These are phyloP conservation scores for Nymphicus hollandicus DNA, from an alignment of 2,113 vertebrate genomes.

Conservation along the genomic window DNA sequence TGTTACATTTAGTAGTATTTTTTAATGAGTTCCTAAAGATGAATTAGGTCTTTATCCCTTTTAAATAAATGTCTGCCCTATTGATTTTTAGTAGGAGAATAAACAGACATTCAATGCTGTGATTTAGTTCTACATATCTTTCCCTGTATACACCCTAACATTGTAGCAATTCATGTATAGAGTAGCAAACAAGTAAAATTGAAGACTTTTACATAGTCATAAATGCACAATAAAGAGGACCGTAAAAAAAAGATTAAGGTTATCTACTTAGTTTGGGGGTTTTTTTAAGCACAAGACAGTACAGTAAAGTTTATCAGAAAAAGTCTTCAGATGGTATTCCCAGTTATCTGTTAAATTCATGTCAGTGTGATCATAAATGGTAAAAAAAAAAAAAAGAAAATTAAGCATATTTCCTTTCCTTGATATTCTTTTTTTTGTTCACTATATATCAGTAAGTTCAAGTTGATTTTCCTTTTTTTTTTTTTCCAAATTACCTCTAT, in stretches of 20 bases:
- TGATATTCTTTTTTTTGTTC: slow-evolving; percentile 16
- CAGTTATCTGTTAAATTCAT: not conserved
- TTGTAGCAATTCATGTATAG: not conserved
- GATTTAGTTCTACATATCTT: not conserved
- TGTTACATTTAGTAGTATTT: not conserved
- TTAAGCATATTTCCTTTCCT: not conserved
- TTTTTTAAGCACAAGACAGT: not conserved
- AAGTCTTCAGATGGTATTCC: not conserved
- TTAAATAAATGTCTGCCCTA: not conserved
- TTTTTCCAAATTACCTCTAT: not conserved
- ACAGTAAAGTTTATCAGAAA: not conserved
- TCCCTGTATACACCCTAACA: not conserved
- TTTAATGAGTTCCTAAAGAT: not conserved
- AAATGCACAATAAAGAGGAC: not conserved
- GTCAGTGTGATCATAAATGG: not conserved
- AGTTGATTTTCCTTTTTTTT: not conserved
- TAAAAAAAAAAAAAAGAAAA: not conserved
- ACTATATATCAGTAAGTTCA: slow-evolving; percentile 4
- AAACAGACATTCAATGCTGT: not conserved
- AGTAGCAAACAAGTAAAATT: not conserved
- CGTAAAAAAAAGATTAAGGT: not conserved
- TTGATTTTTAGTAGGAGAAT: not conserved
- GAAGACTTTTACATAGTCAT: not conserved
- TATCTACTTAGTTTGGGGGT: not conserved
- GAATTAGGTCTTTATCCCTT: not conserved